A percentile compares a stretch with the other conserved stretches of the same genome.
Evolutionary conservation across 2,888 invertebrate genomes (phyloP).

Genomic region (Notodonta ziczac): DNA sequence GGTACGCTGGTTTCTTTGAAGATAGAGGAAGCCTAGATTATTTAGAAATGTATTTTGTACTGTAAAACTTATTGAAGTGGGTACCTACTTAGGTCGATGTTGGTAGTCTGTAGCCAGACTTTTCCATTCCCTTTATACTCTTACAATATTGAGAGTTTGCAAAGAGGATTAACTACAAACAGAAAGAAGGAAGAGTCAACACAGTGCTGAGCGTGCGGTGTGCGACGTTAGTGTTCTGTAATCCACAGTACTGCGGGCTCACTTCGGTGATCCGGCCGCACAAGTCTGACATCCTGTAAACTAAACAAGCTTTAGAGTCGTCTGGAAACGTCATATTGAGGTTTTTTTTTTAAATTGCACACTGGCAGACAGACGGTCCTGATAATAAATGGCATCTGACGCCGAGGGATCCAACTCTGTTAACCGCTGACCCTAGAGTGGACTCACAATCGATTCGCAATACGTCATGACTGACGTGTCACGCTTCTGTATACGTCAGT

Average conservation of each 20-base stretch:
- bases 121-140: not conserved
- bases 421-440: too few species aligned
- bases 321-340: slow-evolving; percentile 10
- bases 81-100: too few species aligned
- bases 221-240: slow-evolving; percentile 28
- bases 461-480: too few species aligned
- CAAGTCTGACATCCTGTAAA: slow-evolving; percentile 30
- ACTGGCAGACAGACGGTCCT: not conserved
- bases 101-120: not conserved
- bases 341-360: not conserved
- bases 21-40: too few species aligned
- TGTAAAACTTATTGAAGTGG: too few species aligned
- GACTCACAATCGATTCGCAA: too few species aligned
- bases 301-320: slow-evolving; percentile 8
- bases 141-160: not conserved
- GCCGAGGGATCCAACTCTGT: too few species aligned
- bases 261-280: slow-evolving; percentile 30
- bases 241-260: slow-evolving; percentile 27
- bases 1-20: too few species aligned
- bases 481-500: too few species aligned
- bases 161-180: not conserved
- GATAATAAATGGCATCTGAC: not conserved
- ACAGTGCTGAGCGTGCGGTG: slow-evolving; percentile 10
- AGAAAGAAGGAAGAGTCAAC: slow-evolving; percentile 24
- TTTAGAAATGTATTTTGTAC: too few species aligned